Base-by-base conservation (phyloP, 64 coral and sea anemone genomes). In the Cladopsammia gracilis region DNA sequence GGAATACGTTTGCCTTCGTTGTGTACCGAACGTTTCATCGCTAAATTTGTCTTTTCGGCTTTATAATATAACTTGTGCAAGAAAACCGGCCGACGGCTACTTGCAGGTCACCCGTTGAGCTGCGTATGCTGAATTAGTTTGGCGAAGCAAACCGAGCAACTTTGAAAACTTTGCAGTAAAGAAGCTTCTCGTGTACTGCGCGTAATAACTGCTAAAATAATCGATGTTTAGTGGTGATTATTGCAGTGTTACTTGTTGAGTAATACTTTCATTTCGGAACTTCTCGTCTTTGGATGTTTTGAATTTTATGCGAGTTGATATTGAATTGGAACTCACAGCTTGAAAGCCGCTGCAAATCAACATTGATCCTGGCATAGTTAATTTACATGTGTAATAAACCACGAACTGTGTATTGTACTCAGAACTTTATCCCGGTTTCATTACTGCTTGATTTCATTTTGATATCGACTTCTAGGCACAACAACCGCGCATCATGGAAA, bases 291-390 rank as follows among this genome's bases (percentile, higher is more conserved):
- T 49, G 22, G 50, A 54, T 54, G 50, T 77, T 77, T 77, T 54
- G 48, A 56, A 20, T 77, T 52, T 6, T 24, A 49, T 20, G n/a
- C 4, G 48, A 25, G 10, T 53, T 67, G 42, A 68, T 83, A 62
- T 83, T 84, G 58, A 68, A 64, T n/a, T 24, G 44, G 48, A 49
- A 49, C 62, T 82, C 58, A 68, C 61, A 48, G 80, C 79, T 53
- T 56, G 50, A 77, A 77, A 77, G n/a, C 51, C 75, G 75, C 75
- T 73, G 48, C 75, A 52, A 53, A 54, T 77, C 75, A 77, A 77
- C 75, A 77, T 77, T 77, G 48, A 77, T 64, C 79, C 24, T 78
- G 16, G 18, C 12, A 83, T 47, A 62, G 77, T 80, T 80, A 80
- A 60, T 64, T 64, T 83, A 58, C 58, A 64, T 65, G 18, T 83